Conservation (phyloP, 2,113 vertebrate species). For the Tonatia bakeri region DNA sequence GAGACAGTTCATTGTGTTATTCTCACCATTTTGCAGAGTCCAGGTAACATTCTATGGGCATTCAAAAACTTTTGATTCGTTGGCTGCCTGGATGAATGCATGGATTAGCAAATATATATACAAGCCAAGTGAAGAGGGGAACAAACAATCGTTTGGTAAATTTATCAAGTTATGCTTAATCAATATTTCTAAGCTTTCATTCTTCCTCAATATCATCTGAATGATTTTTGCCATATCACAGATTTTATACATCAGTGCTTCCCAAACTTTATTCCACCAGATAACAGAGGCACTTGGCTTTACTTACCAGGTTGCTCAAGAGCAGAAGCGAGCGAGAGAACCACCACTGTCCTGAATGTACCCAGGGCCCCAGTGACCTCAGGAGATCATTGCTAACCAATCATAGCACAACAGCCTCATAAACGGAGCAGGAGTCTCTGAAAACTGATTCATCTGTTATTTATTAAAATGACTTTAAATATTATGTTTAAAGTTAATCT, state of each 20-base stretch:
- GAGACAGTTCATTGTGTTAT: background rate
- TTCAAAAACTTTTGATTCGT: background rate
- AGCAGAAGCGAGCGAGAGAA: background rate
- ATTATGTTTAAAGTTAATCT: background rate
- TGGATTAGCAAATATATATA: background rate
- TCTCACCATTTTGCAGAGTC: background rate
- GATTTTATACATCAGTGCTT: background rate
- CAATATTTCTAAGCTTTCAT: background rate
- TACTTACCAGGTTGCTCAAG: background rate
- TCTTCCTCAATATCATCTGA: background rate
- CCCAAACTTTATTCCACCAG: background rate
- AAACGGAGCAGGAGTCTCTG: background rate
- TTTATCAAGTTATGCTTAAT: background rate
- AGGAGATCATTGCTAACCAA: background rate
- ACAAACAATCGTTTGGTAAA: background rate
- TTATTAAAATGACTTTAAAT: background rate
- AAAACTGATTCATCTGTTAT: background rate
- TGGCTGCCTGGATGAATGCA: background rate
- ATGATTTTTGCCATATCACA: background rate
- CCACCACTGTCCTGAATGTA: background rate
- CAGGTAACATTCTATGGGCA: background rate
- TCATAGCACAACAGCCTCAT: background rate
- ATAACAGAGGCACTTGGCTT: background rate
- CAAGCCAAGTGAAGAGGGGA: background rate
- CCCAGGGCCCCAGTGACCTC: background rate